These are phyloP conservation scores for Ovis canadensis DNA, from an alignment of 2,113 vertebrate species.

Conservation along the genomic window DNA sequence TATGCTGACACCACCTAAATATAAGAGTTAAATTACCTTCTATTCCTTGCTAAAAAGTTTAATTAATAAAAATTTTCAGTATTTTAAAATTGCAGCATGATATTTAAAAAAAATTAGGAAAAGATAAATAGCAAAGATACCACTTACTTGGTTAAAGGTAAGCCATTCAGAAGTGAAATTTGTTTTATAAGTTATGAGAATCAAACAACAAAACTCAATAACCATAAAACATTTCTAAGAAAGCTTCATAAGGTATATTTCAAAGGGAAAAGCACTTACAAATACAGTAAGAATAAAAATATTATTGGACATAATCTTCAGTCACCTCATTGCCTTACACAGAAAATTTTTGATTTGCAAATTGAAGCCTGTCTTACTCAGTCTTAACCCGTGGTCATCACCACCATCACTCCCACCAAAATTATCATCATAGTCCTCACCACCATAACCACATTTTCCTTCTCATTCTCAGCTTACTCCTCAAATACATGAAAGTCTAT, in stretches of 20 bases:
- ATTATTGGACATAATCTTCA: not conserved
- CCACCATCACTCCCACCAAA: not conserved
- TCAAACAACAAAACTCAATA: not conserved
- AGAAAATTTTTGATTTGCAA: not conserved
- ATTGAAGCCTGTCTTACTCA: not conserved
- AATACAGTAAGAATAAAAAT: not conserved
- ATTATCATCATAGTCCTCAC: not conserved
- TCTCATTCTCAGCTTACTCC: not conserved
- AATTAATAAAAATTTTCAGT: not conserved
- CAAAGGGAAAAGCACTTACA: not conserved
- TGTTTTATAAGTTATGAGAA: not conserved
- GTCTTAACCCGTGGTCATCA: not conserved
- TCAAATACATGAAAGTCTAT: not conserved
- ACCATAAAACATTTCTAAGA: not conserved
- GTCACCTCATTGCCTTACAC: not conserved
- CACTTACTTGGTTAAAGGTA: not conserved
- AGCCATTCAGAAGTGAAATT: not conserved
- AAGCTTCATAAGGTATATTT: not conserved
- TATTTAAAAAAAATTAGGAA: not conserved
- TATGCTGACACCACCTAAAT: not conserved
- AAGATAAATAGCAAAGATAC: not conserved
- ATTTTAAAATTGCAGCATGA: not conserved
- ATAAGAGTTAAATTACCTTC: not conserved
- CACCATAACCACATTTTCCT: not conserved
- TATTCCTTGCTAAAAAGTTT: not conserved